Evolutionary conservation across 30 jellyfish, hydroid and myxozoan species (phyloP), one percentile per base, ranked within the genome.

Genomic region (Aurelia aurita): DNA sequence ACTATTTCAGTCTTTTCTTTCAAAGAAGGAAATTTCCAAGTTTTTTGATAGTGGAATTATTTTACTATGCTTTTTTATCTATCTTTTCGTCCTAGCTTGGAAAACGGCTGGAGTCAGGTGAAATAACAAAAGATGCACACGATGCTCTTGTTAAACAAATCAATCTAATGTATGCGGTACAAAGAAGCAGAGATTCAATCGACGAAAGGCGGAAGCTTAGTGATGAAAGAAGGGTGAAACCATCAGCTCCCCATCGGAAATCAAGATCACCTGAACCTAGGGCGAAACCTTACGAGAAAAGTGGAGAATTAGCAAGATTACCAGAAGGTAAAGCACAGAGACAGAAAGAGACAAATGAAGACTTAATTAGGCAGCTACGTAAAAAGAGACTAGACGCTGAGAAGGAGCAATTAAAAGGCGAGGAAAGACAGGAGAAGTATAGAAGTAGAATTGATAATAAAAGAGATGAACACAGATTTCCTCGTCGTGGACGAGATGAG

Each of bases 101-200:
- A 44, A 59, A 23, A 12, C 74, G 91, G 21, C 75, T 87, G 64
- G 69, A 63, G 5, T 44, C 90, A 8, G 91, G 91, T 44, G 91
- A 76, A 58, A 29, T 75, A 15, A 15, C 90, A 1, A 39, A 63
- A 66, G 79, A 64, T 5, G 96, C 86, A 1, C 75, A 87, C 62
- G 68, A 49, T 20, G 81, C 65, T 1, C 71, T 87, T 4, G 91
- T 77, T 16, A 45, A 67, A 8, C 96, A 87, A 69, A 15, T 87
- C 27, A 67, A 76, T 19, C n/a, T 77, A 27, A 53, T 87, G 75
- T 75, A 87, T 39, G 74, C 32, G 21, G 83, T 74, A n/a, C 95
- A 86, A 47, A 57, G 69, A 55, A 61, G 61, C 22, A 74, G 89
- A 25, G 77, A 74, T 21, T 57, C 67, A 8, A 58, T 54, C 27